Conservation (phyloP, 2,113 vertebrate species). For the Bombycilla garrulus region DNA sequence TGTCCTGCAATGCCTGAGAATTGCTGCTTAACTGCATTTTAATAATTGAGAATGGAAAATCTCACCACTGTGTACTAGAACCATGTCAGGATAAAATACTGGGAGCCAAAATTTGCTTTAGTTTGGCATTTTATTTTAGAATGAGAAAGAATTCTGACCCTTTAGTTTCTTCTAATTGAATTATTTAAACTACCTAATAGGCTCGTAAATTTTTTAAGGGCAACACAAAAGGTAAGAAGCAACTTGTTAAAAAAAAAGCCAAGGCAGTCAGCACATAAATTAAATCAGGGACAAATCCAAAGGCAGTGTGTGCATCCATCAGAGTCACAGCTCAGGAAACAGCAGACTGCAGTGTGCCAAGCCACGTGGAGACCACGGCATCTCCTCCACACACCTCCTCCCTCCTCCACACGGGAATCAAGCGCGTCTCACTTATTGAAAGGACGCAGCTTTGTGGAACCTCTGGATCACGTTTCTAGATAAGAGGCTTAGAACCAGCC, state of each 20-base stretch:
- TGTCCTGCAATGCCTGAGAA: background rate
- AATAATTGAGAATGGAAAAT: slow-evolving; percentile 43
- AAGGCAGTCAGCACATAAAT: background rate
- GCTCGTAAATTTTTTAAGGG: background rate
- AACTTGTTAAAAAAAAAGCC: background rate
- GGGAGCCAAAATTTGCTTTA: background rate
- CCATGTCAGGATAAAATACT: background rate
- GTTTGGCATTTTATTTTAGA: background rate
- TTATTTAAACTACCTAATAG: background rate
- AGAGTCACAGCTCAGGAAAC: background rate
- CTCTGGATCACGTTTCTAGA: background rate
- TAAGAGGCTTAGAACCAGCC: background rate
- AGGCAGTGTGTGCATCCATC: background rate
- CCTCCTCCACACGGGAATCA: background rate
- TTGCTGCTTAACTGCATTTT: slow-evolving; percentile 13
- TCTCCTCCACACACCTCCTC: background rate
- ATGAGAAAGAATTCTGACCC: background rate
- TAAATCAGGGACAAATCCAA: background rate
- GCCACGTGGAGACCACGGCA: background rate
- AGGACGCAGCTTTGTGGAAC: background rate
- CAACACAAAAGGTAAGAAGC: background rate
- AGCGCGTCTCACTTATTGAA: background rate
- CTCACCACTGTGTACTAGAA: background rate
- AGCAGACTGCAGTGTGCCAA: background rate
- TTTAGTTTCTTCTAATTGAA: background rate